Conservation (phyloP, 2,888 invertebrate genomes). For the Ametastegia equiseti region DNA sequence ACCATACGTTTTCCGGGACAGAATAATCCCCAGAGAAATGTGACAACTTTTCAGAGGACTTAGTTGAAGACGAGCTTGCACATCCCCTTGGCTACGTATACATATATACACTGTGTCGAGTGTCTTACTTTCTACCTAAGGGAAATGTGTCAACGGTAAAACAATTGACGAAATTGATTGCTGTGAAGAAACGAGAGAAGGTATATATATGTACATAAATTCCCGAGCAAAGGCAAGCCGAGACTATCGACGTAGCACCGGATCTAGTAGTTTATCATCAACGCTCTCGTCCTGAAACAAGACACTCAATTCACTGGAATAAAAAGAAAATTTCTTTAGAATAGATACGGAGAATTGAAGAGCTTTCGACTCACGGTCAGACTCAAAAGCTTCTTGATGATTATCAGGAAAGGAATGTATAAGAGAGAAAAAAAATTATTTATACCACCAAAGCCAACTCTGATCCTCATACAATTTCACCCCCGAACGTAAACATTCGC, state of each 20-base stretch:
- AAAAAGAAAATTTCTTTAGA: background rate
- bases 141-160: background rate
- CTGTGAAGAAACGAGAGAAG: background rate
- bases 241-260: background rate
- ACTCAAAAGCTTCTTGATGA: background rate
- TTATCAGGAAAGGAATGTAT: background rate
- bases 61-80: background rate
- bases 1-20: background rate
- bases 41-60: background rate
- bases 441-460: background rate
- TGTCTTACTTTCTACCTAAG: background rate
- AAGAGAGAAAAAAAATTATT: background rate
- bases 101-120: background rate
- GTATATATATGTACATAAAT: too few species aligned
- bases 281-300: background rate
- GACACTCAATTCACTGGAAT: slow-evolving; percentile 11
- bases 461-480: background rate
- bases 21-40: background rate
- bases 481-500: background rate
- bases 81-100: background rate
- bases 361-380: background rate
- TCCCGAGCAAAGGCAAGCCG: background rate
- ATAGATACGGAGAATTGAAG: background rate
- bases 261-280: background rate
- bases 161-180: slow-evolving; percentile 11